Conservation (phyloP, 2,113 vertebrate genomes). For the Mixornis gularis region DNA sequence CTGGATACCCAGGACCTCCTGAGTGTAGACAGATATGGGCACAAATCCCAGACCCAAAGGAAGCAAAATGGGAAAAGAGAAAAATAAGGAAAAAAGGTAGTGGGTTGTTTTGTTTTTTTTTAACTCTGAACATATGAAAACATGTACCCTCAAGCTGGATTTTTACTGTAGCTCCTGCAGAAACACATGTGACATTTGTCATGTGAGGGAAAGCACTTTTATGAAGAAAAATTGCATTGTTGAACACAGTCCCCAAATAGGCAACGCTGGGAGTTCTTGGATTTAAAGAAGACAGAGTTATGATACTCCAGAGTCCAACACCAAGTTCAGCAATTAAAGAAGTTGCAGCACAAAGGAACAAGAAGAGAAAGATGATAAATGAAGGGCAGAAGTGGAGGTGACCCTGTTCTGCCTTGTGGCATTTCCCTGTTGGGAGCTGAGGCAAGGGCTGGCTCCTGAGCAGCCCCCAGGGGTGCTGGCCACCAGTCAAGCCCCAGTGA, state of each 20-base stretch:
- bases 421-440: neutral
- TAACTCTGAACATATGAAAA: neutral
- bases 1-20: neutral
- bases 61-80: neutral
- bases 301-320: neutral
- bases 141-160: neutral
- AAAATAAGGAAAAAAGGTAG: neutral
- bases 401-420: neutral
- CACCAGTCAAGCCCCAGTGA: neutral
- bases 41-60: neutral
- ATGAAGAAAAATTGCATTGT: neutral
- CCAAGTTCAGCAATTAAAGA: neutral
- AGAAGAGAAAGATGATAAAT: neutral
- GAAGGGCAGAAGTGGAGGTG: neutral
- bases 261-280: neutral
- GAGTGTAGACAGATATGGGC: neutral
- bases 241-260: neutral
- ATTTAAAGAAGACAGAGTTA: neutral
- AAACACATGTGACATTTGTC: neutral
- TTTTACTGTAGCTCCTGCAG: neutral
- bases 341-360: neutral
- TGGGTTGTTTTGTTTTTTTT: accelerated
- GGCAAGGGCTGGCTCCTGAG: neutral
- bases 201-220: neutral
- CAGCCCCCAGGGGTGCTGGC: neutral